A percentile compares a stretch with the other conserved stretches of the same genome.
phyloP scores from a whole-genome alignment of 2,888 invertebrate species.

The Harpagoxenus sublaevis region DNA sequence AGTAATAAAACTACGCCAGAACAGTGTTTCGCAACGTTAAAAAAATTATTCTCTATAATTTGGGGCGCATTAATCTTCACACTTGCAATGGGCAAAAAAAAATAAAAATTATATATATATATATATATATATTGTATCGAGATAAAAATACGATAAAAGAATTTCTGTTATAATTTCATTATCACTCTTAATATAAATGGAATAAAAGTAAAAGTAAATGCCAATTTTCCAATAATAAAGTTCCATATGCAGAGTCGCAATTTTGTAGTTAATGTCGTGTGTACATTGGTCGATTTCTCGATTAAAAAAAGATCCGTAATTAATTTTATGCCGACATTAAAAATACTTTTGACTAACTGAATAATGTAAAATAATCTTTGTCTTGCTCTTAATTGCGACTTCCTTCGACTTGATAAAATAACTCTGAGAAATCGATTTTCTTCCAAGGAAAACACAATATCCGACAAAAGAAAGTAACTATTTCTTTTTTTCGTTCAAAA shows the following conservation, averaged over 20 bases:
- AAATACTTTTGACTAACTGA: background rate
- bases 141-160: background rate
- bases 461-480: background rate
- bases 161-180: background rate
- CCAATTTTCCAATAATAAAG: background rate
- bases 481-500: background rate
- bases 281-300: background rate
- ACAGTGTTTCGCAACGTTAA: background rate
- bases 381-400: background rate
- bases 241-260: background rate
- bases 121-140: background rate
- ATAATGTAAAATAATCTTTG: conserved; percentile 12
- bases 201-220: background rate
- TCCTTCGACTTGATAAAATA: background rate
- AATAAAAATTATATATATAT: background rate
- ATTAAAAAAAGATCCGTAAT: background rate
- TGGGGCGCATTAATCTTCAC: background rate
- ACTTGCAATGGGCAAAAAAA: background rate
- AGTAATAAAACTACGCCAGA: background rate
- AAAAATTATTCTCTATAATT: background rate
- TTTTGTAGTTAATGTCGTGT: background rate
- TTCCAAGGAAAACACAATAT: conserved; percentile 3
- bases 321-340: background rate
- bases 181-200: background rate
- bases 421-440: background rate